A percentile compares a stretch with the other conserved stretches of the same genome.
These are phyloP conservation scores for Nomada goodeniana DNA, from an alignment of 2,888 invertebrate genomes.

Conservation along the genomic window DNA sequence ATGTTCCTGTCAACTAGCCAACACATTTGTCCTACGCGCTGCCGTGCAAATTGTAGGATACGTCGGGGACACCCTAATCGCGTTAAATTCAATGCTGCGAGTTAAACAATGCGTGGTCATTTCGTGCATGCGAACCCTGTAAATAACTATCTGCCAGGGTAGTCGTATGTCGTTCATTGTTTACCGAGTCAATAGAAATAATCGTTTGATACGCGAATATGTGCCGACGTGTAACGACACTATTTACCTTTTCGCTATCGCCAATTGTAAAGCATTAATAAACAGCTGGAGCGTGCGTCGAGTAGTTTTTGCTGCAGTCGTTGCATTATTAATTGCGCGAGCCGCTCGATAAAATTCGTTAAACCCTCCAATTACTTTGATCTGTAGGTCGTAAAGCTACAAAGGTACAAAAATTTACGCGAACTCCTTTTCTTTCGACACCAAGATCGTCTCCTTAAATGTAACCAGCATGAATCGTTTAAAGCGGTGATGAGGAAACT, in stretches of 20 bases:
- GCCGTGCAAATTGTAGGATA: background rate
- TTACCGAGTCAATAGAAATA: background rate
- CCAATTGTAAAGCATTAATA: background rate
- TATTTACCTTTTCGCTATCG: background rate
- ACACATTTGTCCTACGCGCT: background rate
- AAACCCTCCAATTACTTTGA: background rate
- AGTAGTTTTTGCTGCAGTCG: background rate
- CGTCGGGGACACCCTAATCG: background rate
- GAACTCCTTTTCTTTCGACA: background rate
- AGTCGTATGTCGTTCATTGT: background rate
- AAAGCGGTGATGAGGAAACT: too few species aligned
- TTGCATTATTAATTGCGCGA: background rate
- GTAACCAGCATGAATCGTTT: too few species aligned
- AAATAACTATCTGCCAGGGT: conserved; percentile 7
- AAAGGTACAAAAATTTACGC: too few species aligned
- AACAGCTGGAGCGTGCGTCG: background rate
- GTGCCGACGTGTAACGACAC: conserved; percentile 5
- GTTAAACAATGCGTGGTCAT: conserved; percentile 3
- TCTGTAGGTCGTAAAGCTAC: background rate
- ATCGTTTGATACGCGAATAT: background rate
- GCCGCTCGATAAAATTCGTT: too few species aligned
- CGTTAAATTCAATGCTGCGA: background rate
- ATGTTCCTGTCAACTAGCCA: background rate
- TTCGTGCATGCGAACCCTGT: background rate
- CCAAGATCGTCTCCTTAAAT: too few species aligned